Percentiles rank a stretch among this genome's conserved stretches.
These are phyloP conservation scores for Protophormia terraenovae DNA, from an alignment of 2,888 invertebrate species.

Conservation along the genomic window DNA sequence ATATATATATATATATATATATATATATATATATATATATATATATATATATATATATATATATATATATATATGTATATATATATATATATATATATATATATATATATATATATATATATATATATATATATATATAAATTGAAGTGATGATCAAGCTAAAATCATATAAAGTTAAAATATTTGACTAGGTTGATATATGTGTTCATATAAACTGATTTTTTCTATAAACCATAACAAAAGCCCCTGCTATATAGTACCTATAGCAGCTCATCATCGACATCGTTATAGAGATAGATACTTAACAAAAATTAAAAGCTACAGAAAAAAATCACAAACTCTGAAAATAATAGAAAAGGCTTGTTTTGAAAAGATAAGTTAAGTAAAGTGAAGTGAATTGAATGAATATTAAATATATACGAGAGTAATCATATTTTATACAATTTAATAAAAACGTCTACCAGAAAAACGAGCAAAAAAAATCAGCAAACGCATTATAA, in stretches of 20 bases:
- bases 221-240: conserved; percentile 21
- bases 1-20: not conserved
- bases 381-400: conserved; percentile 41
- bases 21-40: conserved; percentile 5
- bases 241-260: not conserved
- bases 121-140: conserved; percentile 7
- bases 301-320: not conserved
- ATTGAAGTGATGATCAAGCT: conserved; percentile 62
- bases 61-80: too few relatives aligned
- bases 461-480: not conserved
- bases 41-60: conserved; percentile 5
- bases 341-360: conserved; percentile 36
- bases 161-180: conserved; percentile 27
- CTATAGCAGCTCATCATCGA: not conserved
- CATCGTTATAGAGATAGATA: conserved; percentile 17
- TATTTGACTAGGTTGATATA: not conserved
- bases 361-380: conserved; percentile 38
- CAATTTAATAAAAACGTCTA: not conserved
- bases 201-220: too few relatives aligned
- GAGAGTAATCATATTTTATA: not conserved
- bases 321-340: not conserved
- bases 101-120: conserved; percentile 5
- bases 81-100: not conserved
- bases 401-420: conserved; percentile 12
- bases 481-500: conserved; percentile 23